A percentile compares a stretch with the other conserved stretches of the same genome.
These are phyloP conservation scores for Drosophila rufa DNA, from an alignment of 1,140 invertebrate genomes.

Conservation along the genomic window DNA sequence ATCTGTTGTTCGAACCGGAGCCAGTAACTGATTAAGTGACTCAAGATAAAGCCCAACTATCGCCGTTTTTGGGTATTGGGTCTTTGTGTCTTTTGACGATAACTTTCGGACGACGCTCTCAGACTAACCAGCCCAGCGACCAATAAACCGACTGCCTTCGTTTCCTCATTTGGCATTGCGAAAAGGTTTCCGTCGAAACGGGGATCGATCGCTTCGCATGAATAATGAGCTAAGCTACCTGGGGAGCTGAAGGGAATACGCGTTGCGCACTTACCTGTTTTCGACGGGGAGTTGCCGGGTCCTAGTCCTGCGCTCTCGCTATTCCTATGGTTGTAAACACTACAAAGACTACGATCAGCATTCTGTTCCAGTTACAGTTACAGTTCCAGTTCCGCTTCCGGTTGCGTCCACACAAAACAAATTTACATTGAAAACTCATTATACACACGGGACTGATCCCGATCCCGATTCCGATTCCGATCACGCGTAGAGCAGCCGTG, in stretches of 20 bases:
- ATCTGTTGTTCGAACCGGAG: slow-evolving; percentile 36
- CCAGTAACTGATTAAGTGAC: slow-evolving; percentile 42
- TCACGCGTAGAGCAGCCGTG: slow-evolving; percentile 72
- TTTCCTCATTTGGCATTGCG: slow-evolving; percentile 40
- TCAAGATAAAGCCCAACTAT: slow-evolving; percentile 37
- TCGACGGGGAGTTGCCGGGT: slow-evolving; percentile 31
- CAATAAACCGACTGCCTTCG: slow-evolving; percentile 30
- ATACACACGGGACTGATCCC: slow-evolving; percentile 24
- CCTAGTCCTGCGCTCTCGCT: slow-evolving; percentile 37
- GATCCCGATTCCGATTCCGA: slow-evolving; percentile 26
- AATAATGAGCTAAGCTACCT: slow-evolving; percentile 40
- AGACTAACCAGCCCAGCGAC: slow-evolving; percentile 19
- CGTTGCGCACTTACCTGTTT: slow-evolving; percentile 29
- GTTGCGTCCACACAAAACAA: slow-evolving; percentile 54
- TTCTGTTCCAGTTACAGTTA: slow-evolving; percentile 69
- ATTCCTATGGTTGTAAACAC: slow-evolving; percentile 51
- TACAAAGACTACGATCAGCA: slow-evolving; percentile 72
- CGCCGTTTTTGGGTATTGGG: slow-evolving; percentile 20
- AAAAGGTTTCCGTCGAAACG: slow-evolving; percentile 47
- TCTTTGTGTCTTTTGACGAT: slow-evolving; percentile 17
- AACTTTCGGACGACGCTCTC: slow-evolving; percentile 28
- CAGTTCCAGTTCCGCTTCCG: slow-evolving; percentile 49
- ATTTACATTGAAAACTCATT: slow-evolving; percentile 65
- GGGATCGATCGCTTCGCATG: slow-evolving; percentile 32
- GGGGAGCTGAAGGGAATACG: slow-evolving; percentile 2